phyloP scores from a whole-genome alignment of 1,140 invertebrate species.

The Eumaeus atala region DNA sequence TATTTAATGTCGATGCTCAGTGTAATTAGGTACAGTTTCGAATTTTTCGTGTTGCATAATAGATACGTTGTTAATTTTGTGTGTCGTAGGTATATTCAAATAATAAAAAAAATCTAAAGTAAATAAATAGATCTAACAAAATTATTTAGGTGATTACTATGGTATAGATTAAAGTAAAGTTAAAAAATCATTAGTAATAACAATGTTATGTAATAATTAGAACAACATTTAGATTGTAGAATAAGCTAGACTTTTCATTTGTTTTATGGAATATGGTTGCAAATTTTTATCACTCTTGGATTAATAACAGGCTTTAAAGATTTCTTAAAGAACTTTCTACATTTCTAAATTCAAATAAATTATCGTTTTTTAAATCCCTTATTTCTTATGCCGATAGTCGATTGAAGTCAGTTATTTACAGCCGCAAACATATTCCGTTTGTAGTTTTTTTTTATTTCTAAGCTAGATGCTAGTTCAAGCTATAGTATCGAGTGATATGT shows the following conservation, averaged over 20 bases:
- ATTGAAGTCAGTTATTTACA: background rate
- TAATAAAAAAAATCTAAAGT: conserved; percentile 54
- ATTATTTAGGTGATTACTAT: conserved; percentile 64
- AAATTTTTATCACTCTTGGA: background rate
- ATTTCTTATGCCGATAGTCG: background rate
- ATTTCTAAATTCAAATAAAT: no score
- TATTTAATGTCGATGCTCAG: conserved; percentile 58
- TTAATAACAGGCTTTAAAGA: background rate
- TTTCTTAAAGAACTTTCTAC: no score
- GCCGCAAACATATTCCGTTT: conserved; percentile 51
- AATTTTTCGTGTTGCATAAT: conserved; percentile 67
- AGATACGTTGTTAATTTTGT: conserved; percentile 67
- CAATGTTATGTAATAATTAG: conserved; percentile 52
- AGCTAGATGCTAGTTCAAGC: conserved; percentile 69
- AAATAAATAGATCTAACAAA: conserved; percentile 59
- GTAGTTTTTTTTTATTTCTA: conserved; percentile 57
- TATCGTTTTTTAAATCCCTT: no score
- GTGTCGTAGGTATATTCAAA: conserved; percentile 60
- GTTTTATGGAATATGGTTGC: conserved; percentile 35
- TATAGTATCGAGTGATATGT: conserved; percentile 71
- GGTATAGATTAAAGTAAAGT: conserved; percentile 64
- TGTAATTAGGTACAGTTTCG: conserved; percentile 51
- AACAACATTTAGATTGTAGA: conserved; percentile 64
- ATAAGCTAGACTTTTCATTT: conserved; percentile 47
- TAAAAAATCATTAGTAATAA: conserved; percentile 59